Percentiles rank a stretch among this genome's conserved stretches.
Conservation (phyloP, 2,888 invertebrate species). For the Gymnocheta viridis region DNA sequence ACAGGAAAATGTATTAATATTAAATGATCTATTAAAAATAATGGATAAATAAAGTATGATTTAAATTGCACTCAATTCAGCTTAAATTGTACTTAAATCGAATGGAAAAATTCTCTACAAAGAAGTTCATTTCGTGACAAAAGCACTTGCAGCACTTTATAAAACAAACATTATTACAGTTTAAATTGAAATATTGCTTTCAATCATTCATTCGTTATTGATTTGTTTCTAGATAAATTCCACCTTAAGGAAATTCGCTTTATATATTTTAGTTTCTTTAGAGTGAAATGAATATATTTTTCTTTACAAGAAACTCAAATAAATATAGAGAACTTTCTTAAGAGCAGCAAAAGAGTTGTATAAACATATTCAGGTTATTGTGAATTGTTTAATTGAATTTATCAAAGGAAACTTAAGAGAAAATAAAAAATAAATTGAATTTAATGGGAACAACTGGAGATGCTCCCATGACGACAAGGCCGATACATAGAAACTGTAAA, state of each 20-base stretch:
- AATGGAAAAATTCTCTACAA: background rate
- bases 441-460: background rate
- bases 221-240: constrained; percentile 3
- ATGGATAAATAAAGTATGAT: background rate
- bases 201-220: background rate
- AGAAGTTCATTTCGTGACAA: background rate
- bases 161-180: constrained; percentile 54
- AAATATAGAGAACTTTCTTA: background rate
- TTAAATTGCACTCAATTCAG: background rate
- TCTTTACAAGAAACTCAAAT: background rate
- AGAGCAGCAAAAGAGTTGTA: too few relatives aligned
- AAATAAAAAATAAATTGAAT: background rate
- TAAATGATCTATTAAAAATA: background rate
- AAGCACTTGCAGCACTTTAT: constrained; percentile 37
- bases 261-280: constrained; percentile 1
- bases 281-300: background rate
- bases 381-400: constrained; percentile 18
- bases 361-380: too few relatives aligned
- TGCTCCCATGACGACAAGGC: background rate
- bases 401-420: background rate
- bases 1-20: too few relatives aligned
- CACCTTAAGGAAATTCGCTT: constrained; percentile 5
- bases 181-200: constrained; percentile 18
- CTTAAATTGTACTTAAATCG: background rate
- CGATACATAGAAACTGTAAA: background rate